Evolutionary conservation across 2,797 vertebrate species (phyloP).

Genomic region (Alfaro cultratus): DNA sequence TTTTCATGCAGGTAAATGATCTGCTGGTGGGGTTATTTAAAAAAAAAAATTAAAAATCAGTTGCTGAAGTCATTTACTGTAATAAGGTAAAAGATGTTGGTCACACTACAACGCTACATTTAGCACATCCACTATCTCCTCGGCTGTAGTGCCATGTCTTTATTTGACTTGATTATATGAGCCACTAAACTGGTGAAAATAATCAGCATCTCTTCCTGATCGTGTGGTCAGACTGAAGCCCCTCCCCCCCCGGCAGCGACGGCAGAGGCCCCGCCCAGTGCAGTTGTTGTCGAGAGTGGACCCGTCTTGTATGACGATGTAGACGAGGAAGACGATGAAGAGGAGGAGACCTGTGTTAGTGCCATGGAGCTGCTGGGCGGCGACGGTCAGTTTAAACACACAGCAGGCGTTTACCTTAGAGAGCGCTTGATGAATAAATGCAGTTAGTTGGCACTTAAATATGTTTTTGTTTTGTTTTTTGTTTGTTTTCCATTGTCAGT

Average conservation of each 20-base stretch:
- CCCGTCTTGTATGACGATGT: conserved; percentile 89
- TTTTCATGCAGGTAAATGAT: neutral
- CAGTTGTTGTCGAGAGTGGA: conserved; percentile 90
- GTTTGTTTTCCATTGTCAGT: too few species aligned
- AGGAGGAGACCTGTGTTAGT: conserved; percentile 92
- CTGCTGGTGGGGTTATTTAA: neutral
- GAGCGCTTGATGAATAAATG: neutral
- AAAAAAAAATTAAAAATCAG: neutral
- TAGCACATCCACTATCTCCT: neutral
- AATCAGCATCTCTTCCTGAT: neutral
- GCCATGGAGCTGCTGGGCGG: conserved; percentile 91
- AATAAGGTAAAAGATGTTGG: neutral
- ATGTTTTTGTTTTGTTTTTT: neutral
- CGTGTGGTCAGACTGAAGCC: conserved; percentile 35
- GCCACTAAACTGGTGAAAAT: neutral
- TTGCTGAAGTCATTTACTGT: neutral
- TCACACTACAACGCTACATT: neutral
- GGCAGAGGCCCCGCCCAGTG: conserved; percentile 6
- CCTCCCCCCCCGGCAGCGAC: conserved; percentile 37
- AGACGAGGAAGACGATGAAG: conserved; percentile 91
- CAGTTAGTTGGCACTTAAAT: neutral
- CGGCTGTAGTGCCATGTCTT: neutral
- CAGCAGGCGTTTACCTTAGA: neutral
- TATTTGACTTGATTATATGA: neutral
- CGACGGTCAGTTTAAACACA: conserved; percentile 77